Conservation (phyloP, 2,113 vertebrate species). For the Tautogolabrus adspersus region DNA sequence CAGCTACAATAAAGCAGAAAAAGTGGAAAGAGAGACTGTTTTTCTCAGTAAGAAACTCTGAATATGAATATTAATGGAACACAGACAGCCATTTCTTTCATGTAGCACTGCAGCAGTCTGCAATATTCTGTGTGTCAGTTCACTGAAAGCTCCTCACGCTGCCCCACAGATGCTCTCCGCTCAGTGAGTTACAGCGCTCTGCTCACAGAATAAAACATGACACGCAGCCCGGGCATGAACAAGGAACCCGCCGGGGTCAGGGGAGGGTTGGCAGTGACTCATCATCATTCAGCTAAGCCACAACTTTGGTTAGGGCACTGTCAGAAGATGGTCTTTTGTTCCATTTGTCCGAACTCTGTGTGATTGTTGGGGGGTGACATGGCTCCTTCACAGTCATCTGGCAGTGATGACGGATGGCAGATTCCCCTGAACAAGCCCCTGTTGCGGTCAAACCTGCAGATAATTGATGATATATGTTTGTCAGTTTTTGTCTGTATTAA, state of each 20-base stretch:
- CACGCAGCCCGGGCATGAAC: conserved; percentile 15
- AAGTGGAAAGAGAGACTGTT: not conserved
- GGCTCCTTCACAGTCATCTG: conserved; percentile 7
- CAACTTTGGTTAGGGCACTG: conserved; percentile 3
- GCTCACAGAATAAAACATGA: conserved; percentile 50
- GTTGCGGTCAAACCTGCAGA: conserved; percentile 7
- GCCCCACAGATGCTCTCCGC: conserved; percentile 32
- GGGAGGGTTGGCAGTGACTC: conserved; percentile 33
- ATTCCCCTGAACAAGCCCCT: not conserved
- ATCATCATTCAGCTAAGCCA: conserved; percentile 32
- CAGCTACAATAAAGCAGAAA: not conserved
- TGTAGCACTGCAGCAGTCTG: conserved; percentile 9
- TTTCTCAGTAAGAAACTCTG: conserved; percentile 18
- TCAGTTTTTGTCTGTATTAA: conserved; percentile 1
- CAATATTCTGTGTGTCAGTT: conserved; percentile 46
- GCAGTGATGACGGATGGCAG: conserved; percentile 38
- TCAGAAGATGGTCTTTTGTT: conserved; percentile 13
- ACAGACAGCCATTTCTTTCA: conserved; percentile 18
- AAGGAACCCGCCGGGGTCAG: not conserved
- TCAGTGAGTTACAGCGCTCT: conserved; percentile 23
- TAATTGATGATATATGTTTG: not conserved
- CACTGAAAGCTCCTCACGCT: conserved; percentile 21
- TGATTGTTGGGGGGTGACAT: conserved; percentile 3
- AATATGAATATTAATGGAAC: conserved; percentile 6
- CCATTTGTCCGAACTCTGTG: conserved; percentile 33